Conservation (phyloP, 2,888 invertebrate species). For the Caprella mutica region DNA sequence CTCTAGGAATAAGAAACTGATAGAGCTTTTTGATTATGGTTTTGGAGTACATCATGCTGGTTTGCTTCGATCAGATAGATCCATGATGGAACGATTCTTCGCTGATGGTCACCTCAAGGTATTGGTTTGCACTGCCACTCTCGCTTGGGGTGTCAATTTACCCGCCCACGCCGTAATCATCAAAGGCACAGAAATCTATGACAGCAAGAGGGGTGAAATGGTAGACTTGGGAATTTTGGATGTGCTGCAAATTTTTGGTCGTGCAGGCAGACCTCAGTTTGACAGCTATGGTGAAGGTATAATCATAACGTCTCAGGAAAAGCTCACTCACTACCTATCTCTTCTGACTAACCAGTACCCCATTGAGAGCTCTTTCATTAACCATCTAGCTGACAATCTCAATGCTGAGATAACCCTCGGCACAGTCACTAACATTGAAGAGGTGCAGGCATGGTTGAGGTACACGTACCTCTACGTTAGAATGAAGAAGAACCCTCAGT, state of each 20-base stretch:
- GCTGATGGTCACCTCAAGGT: conserved; percentile 72
- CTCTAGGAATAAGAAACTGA: conserved; percentile 67
- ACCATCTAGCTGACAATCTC: conserved; percentile 82
- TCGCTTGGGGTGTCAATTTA: conserved; percentile 99
- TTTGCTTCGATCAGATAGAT: conserved; percentile 67
- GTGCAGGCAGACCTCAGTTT: conserved; percentile 96
- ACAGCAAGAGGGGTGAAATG: conserved; percentile 84
- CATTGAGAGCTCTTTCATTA: conserved; percentile 93
- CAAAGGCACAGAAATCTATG: conserved; percentile 93
- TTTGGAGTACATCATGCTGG: conserved; percentile 84
- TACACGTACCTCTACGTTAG: conserved; percentile 93
- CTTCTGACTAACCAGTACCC: conserved; percentile 92
- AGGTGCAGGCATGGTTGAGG: conserved; percentile 94
- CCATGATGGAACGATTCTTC: conserved; percentile 78
- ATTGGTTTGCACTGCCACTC: conserved; percentile 88
- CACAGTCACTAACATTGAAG: conserved; percentile 88
- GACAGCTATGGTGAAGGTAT: conserved; percentile 88
- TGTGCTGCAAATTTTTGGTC: conserved; percentile 94
- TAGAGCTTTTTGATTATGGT: conserved; percentile 72
- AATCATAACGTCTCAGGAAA: conserved; percentile 86
- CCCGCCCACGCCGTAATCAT: conserved; percentile 50
- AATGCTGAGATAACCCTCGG: conserved; percentile 96
- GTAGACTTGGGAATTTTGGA: conserved; percentile 93
- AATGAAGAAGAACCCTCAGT: conserved; percentile 77
- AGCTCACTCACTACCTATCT: conserved; percentile 83